Conservation (phyloP, 2,797 vertebrate species). For the Numenius phaeopus region DNA sequence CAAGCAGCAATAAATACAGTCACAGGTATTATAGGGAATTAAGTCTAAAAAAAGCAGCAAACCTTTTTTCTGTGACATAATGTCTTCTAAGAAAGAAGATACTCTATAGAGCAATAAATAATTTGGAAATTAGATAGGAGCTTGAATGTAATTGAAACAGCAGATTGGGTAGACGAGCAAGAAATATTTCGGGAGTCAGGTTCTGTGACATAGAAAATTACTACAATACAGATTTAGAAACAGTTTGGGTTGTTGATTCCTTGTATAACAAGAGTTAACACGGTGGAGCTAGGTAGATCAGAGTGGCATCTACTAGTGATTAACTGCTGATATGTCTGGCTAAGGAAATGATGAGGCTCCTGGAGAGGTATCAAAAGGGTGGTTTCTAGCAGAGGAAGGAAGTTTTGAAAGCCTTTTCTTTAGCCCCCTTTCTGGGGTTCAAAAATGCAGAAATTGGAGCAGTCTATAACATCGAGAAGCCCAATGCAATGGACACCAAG, state of each 20-base stretch:
- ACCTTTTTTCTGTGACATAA: background rate
- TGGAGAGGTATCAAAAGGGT: background rate
- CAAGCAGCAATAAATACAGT: background rate
- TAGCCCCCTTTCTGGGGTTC: background rate
- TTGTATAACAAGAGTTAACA: background rate
- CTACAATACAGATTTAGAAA: background rate
- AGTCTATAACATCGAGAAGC: background rate
- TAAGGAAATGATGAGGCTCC: background rate
- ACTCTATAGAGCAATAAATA: background rate
- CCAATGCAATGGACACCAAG: background rate
- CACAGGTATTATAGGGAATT: background rate
- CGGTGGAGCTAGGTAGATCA: background rate
- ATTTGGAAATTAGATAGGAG: background rate
- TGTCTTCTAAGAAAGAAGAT: background rate
- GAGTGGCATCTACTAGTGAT: background rate
- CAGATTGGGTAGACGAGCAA: background rate
- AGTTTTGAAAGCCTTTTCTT: background rate
- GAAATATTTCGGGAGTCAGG: background rate
- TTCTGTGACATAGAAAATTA: background rate
- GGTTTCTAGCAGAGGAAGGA: background rate
- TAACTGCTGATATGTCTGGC: background rate
- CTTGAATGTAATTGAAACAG: background rate
- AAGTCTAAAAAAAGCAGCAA: background rate
- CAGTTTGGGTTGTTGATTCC: background rate
- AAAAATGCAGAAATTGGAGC: background rate